Base-by-base conservation (phyloP, 2,113 vertebrate genomes). In the Tachysurus fulvidraco region DNA sequence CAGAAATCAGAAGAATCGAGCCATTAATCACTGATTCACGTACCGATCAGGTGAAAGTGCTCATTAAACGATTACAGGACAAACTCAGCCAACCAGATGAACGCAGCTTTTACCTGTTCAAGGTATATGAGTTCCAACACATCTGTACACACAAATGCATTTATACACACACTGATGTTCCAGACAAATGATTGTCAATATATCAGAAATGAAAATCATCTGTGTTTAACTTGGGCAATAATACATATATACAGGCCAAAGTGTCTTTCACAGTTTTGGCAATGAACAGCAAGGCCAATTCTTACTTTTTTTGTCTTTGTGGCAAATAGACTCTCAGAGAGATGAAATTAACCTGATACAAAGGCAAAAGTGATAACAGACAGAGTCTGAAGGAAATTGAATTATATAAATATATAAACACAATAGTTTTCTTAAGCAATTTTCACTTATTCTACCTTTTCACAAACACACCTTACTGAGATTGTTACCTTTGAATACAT, bases 61-160 rank as follows among this genome's bases (percentile, higher is more conserved):
- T 99, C 88, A 92, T 99, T n/a, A 87, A 89, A 86, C 94, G 96
- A 80, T 90, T 99, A 52, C 97, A 99, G 91, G 94, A 97, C 82
- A 99, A 99, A 83, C 95, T 97, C 0, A 83, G 76, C 5, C 95
- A 97, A 89, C 91, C 96, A 89, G 93, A 96, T 59, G 92, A 94
- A 78, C 96, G 94, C 90, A 94, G 90, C 21, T 99, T 99, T 91
- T 94, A 92, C 59, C 95, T 97, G 86, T 97, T 95, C 89, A 98
- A 98, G 98, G 98, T 98, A 87, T 93, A 90, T 57, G 81, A 11
- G 60, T 60, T 83, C 19, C 71, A 17, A 83, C 23, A 16, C 46
- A 78, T 2, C 12, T 28, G 28, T 13, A 62, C 57, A 64, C 13
- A 81, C 83, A 52, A 9, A 36, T 12, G 73, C 36, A 65, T 57